phyloP scores from a whole-genome alignment of 2,888 invertebrate genomes.

The Oscheius sp. region DNA sequence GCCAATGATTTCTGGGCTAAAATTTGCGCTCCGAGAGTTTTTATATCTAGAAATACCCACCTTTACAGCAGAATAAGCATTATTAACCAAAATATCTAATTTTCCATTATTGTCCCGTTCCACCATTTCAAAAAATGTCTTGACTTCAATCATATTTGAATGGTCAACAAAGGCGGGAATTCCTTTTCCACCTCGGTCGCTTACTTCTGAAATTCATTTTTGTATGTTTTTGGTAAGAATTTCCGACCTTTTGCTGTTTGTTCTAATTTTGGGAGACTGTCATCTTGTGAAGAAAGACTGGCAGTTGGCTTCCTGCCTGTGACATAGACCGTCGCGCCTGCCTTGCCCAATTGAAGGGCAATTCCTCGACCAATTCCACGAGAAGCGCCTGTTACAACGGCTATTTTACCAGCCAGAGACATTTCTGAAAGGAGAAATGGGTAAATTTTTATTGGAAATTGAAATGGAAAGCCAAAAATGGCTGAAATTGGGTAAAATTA shows the following conservation, averaged over 20 bases:
- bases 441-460: too few species aligned
- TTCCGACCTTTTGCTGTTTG: slow-evolving; percentile 61
- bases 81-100: slow-evolving; percentile 59
- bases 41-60: neutral
- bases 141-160: slow-evolving; percentile 51
- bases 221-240: neutral
- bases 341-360: slow-evolving; percentile 59
- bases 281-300: slow-evolving; percentile 35
- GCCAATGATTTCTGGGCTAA: too few species aligned
- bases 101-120: slow-evolving; percentile 37
- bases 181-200: slow-evolving; percentile 50
- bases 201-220: slow-evolving; percentile 40
- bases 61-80: slow-evolving; percentile 55
- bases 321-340: slow-evolving; percentile 62
- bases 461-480: too few species aligned
- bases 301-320: slow-evolving; percentile 51
- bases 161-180: slow-evolving; percentile 51
- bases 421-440: neutral
- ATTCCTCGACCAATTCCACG: slow-evolving; percentile 52
- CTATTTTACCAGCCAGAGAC: slow-evolving; percentile 33
- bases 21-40: neutral
- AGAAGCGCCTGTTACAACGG: slow-evolving; percentile 38
- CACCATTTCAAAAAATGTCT: slow-evolving; percentile 47
- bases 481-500: too few species aligned
- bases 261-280: slow-evolving; percentile 58